Conservation (phyloP, 2,797 vertebrate species). For the Pteropus rufus region DNA sequence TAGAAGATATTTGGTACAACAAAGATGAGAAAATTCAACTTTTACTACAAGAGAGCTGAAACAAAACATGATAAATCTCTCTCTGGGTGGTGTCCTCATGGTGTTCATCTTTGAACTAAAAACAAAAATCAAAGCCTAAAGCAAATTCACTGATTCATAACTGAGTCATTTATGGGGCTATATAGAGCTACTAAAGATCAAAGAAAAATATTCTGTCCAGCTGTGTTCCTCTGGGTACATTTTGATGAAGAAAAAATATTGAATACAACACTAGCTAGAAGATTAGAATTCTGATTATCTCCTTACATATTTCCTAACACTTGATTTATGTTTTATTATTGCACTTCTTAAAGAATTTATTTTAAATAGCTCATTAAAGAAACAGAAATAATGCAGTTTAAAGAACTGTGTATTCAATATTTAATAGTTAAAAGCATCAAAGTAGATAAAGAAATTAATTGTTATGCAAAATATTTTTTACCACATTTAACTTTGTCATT, state of each 20-base stretch:
- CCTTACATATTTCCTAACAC: neutral
- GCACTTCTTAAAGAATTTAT: neutral
- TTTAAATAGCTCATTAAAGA: slow-evolving; percentile 31
- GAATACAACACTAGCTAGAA: neutral
- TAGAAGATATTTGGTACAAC: neutral
- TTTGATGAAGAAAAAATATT: slow-evolving; percentile 29
- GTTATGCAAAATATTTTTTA: slow-evolving; percentile 30
- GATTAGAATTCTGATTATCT: slow-evolving; percentile 24
- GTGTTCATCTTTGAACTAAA: slow-evolving; percentile 40
- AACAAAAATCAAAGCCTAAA: slow-evolving; percentile 45
- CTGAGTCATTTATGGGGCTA: slow-evolving; percentile 6
- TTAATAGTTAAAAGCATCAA: slow-evolving; percentile 39
- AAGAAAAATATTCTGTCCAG: neutral
- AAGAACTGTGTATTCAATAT: neutral
- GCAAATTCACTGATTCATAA: slow-evolving; percentile 16
- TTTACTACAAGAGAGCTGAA: slow-evolving; percentile 7
- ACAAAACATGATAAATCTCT: slow-evolving; percentile 13
- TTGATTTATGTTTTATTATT: neutral
- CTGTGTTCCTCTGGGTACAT: neutral
- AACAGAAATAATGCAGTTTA: slow-evolving; percentile 34
- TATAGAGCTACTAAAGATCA: slow-evolving; percentile 6
- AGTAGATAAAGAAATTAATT: neutral
- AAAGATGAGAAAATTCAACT: slow-evolving; percentile 4
- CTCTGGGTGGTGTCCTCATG: neutral
- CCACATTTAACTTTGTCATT: slow-evolving; percentile 28